Conservation (phyloP, 37 sponge, comb jelly and placozoan genomes). For the Aplysina aerophoba region DNA sequence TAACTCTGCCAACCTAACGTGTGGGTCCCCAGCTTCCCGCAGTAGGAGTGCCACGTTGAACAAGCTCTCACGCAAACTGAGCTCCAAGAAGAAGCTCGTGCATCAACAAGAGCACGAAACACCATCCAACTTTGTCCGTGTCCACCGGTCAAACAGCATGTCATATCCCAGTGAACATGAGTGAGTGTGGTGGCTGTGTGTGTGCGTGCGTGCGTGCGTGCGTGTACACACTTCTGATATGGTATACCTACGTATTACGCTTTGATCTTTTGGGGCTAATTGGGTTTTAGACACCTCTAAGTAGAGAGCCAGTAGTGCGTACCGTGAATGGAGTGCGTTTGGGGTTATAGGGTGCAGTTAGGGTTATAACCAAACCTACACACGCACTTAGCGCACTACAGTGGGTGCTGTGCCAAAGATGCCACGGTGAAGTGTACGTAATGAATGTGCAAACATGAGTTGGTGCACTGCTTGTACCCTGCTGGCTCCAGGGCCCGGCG, state of each 20-base stretch:
- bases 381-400: too few species aligned
- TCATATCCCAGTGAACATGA: not conserved
- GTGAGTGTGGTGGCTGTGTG: not conserved
- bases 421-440: slow-evolving; percentile 24
- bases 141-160: not conserved
- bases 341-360: too few species aligned
- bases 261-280: too few species aligned
- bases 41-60: not conserved
- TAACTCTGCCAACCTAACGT: not conserved
- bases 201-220: too few species aligned
- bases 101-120: not conserved
- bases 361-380: too few species aligned
- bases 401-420: too few species aligned
- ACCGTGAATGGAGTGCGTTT: too few species aligned
- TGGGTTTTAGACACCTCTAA: too few species aligned
- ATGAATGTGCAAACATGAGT: not conserved
- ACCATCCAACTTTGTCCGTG: not conserved
- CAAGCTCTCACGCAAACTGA: not conserved
- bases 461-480: too few species aligned
- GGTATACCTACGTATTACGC: too few species aligned
- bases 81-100: not conserved
- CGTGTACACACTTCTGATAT: too few species aligned
- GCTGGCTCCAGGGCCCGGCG: not conserved
- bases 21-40: not conserved
- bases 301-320: too few species aligned